Percentiles rank a stretch among this genome's conserved stretches.
These are phyloP conservation scores for Neocrepidodera transversa DNA, from an alignment of 2,888 invertebrate genomes.

Conservation along the genomic window DNA sequence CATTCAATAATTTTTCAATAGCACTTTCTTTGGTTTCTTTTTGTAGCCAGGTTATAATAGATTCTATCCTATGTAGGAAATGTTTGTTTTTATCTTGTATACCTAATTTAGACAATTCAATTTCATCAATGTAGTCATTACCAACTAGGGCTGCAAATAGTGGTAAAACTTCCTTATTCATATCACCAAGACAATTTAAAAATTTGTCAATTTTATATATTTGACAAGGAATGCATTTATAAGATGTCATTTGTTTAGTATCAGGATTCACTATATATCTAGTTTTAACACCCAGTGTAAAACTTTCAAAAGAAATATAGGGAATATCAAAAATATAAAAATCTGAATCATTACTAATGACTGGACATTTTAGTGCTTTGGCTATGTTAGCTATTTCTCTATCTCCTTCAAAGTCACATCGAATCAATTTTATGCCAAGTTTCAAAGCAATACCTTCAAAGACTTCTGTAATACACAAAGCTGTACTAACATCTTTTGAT, in stretches of 20 bases:
- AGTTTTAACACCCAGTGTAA: conserved; percentile 62
- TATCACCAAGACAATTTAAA: conserved; percentile 68
- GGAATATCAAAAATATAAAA: conserved; percentile 87
- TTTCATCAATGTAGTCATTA: conserved; percentile 71
- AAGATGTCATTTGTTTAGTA: conserved; percentile 37
- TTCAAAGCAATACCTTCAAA: conserved; percentile 75
- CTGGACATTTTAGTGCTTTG: conserved; percentile 79
- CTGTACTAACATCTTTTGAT: conserved; percentile 69
- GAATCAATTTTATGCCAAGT: conserved; percentile 70
- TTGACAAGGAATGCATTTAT: conserved; percentile 69
- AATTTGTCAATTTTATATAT: conserved; percentile 77
- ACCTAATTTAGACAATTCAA: conserved; percentile 20
- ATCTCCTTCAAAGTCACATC: conserved; percentile 90
- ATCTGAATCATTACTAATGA: conserved; percentile 93
- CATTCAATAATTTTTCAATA: conserved; percentile 69
- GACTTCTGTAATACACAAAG: conserved; percentile 75
- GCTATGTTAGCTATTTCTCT: conserved; percentile 85
- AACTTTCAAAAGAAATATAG: conserved; percentile 79
- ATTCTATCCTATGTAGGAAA: conserved; percentile 68
- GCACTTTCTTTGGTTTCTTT: conserved; percentile 75
- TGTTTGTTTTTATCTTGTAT: conserved; percentile 5
- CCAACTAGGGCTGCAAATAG: conserved; percentile 84
- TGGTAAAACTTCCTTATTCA: conserved; percentile 70
- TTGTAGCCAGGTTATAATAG: conserved; percentile 78
- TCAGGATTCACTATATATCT: conserved; percentile 7